phyloP scores from a whole-genome alignment of 2,888 invertebrate species.

The Philereme vetulata region DNA sequence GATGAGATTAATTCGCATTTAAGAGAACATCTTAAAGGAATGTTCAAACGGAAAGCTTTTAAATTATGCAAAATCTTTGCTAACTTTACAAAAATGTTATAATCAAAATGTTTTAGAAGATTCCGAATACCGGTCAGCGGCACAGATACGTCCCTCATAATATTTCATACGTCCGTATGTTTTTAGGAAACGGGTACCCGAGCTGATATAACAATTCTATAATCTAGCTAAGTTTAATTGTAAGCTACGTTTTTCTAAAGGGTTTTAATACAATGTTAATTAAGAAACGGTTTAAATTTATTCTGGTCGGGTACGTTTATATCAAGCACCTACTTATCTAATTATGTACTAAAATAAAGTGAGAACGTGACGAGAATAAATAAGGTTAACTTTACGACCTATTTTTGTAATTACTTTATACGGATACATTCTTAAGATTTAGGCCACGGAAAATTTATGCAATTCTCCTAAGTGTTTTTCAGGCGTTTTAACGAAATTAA shows the following conservation, averaged over 20 bases:
- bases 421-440: slow-evolving; percentile 34
- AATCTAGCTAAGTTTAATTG: too few relatives aligned
- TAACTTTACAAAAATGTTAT: too few relatives aligned
- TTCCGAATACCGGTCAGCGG: too few relatives aligned
- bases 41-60: too few relatives aligned
- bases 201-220: too few relatives aligned
- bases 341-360: slow-evolving; percentile 54
- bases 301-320: slow-evolving; percentile 41
- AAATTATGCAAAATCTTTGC: too few relatives aligned
- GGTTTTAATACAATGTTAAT: slow-evolving; percentile 31
- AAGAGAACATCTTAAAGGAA: too few relatives aligned
- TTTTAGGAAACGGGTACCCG: too few relatives aligned
- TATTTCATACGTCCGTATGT: too few relatives aligned
- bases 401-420: slow-evolving; percentile 59
- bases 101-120: too few relatives aligned
- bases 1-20: too few relatives aligned
- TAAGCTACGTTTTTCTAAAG: background rate
- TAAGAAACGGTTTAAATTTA: slow-evolving; percentile 47
- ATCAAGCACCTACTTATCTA: slow-evolving; percentile 12
- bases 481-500: slow-evolving; percentile 31
- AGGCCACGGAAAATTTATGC: slow-evolving; percentile 34
- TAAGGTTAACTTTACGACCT: slow-evolving; percentile 62
- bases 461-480: slow-evolving; percentile 34
- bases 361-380: slow-evolving; percentile 64
- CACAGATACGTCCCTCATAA: too few relatives aligned